These are phyloP conservation scores for Nestor notabilis DNA, from an alignment of 2,113 vertebrate species.

Conservation along the genomic window DNA sequence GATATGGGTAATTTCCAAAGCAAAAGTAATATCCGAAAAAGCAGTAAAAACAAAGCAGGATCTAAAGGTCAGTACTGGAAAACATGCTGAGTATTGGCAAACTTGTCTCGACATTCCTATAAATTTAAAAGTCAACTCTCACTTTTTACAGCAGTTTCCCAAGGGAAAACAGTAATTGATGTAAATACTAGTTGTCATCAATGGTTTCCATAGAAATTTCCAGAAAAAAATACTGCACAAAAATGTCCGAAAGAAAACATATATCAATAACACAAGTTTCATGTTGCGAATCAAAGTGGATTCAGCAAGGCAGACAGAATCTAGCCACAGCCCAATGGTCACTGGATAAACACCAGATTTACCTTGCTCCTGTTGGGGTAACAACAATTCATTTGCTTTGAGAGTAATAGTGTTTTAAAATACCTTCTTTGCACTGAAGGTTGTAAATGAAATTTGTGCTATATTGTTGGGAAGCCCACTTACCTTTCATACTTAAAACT, in stretches of 20 bases:
- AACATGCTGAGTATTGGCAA: conserved; percentile 4
- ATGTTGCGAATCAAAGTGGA: not conserved
- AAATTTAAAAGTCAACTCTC: conserved; percentile 5
- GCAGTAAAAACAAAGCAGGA: not conserved
- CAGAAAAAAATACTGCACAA: not conserved
- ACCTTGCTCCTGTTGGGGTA: not conserved
- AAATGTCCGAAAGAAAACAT: not conserved
- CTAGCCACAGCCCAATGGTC: not conserved
- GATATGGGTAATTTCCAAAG: not conserved
- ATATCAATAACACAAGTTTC: not conserved
- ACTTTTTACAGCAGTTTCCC: conserved; percentile 11
- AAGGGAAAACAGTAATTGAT: not conserved
- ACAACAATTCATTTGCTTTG: not conserved
- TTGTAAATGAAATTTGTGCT: not conserved
- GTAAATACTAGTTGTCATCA: not conserved
- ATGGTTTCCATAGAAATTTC: not conserved
- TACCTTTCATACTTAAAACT: not conserved
- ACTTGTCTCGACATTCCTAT: not conserved
- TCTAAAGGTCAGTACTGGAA: conserved; percentile 17
- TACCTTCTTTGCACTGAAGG: not conserved
- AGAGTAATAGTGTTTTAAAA: not conserved
- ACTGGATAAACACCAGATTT: not conserved
- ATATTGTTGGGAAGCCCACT: not conserved
- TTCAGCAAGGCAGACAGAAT: not conserved
- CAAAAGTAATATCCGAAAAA: not conserved